These are phyloP conservation scores for Theodoxus fluviatilis DNA, from an alignment of 2,888 invertebrate species.

Conservation along the genomic window DNA sequence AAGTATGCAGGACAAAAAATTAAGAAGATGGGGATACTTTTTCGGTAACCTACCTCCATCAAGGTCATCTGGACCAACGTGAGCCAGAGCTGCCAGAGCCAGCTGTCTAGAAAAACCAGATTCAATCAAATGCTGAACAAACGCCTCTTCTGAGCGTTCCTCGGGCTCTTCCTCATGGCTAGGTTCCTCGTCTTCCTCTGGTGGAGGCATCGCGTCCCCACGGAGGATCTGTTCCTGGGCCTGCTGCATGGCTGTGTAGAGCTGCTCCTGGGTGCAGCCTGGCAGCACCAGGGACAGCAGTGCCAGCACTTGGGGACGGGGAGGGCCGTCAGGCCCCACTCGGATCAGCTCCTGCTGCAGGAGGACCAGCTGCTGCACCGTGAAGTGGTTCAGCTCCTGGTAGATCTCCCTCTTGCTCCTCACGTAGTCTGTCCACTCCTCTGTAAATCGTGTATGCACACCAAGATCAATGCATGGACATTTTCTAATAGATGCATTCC, in stretches of 20 bases:
- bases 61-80: conserved; percentile 30
- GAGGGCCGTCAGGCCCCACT: conserved; percentile 33
- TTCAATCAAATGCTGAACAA: conserved; percentile 35
- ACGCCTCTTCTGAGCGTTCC: too few species aligned
- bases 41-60: conserved; percentile 38
- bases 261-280: conserved; percentile 38
- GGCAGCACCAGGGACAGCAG: conserved; percentile 41
- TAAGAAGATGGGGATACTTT: too few species aligned
- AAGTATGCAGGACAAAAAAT: too few species aligned
- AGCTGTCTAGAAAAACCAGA: conserved; percentile 36
- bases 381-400: conserved; percentile 50
- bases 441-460: too few species aligned
- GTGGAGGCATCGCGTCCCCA: too few species aligned
- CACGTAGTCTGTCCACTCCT: conserved; percentile 46
- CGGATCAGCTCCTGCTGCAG: conserved; percentile 48
- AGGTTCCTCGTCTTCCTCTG: conserved; percentile 10
- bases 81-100: conserved; percentile 35
- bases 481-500: too few species aligned
- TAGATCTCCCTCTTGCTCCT: conserved; percentile 37
- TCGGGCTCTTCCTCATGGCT: conserved; percentile 14
- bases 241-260: conserved; percentile 36
- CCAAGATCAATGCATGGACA: too few species aligned
- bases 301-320: conserved; percentile 37
- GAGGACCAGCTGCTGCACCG: conserved; percentile 55
- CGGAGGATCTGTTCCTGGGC: conserved; percentile 33